Evolutionary conservation across 2,888 invertebrate species (phyloP), one percentile per base, ranked within the genome.

Genomic region (Pammene aurita): DNA sequence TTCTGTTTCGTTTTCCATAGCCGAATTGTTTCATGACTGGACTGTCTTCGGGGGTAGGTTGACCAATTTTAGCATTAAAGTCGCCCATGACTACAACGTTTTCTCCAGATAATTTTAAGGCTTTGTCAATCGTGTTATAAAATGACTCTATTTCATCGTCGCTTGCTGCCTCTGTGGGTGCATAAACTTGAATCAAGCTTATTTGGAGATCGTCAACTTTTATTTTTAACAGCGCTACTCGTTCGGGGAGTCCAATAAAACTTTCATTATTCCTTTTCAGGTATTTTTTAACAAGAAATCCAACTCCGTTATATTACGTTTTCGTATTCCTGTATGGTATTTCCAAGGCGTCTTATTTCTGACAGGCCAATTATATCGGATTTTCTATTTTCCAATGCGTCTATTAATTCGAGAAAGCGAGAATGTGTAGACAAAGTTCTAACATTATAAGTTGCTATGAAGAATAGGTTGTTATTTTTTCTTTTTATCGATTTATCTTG

Each of bases 311-410:
- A 57, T n/a, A 73, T 71, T 34, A 48, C 38, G 10, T 71, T 48
- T 10, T 69, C 38, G 50, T 73, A 46, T 58, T 73, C 74, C 54
- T 69, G 58, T 41, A 73, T 74, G 26, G 57, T 35, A 18, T 34
- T 44, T n/a, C 68, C 72, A 10, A 41, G 34, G 14, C 67, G 52
- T 64, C 72, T 61, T 7, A 66, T 54, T 71, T 72, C 72, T 11
- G 67, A 57, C 5, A 72, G 9, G 0, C 72, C 72, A n/a, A 74
- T 50, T 46, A 72, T 67, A 34, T 74, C 70, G 13, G 50, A 71
- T 42, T 74, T 74, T 18, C 50, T 65, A 2, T 55, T 60, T 54
- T 69, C 18, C n/a, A 71, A 41, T 11, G 72, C 63, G 10, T 68
- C 6, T 0, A 11, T 42, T 52, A 76, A 46, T 67, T 73, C 70